Evolutionary conservation across 2,797 vertebrate genomes (phyloP).

Genomic region (Pantherophis vulpinus): DNA sequence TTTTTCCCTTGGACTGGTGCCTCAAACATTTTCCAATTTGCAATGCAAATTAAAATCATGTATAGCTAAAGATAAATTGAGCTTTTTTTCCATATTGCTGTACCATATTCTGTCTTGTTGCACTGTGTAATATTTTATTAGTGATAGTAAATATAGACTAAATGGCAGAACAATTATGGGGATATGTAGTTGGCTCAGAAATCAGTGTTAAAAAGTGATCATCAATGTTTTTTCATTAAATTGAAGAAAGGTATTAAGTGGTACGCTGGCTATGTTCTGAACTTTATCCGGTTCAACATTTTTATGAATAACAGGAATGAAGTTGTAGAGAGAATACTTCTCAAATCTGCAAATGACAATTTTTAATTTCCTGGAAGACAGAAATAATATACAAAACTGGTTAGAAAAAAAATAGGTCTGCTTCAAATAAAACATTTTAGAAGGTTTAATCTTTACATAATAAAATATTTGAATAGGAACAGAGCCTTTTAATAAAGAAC

Average conservation of each 20-base stretch:
- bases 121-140: not conserved
- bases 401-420: not conserved
- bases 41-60: not conserved
- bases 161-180: not conserved
- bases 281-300: not conserved
- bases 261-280: not conserved
- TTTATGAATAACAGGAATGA: not conserved
- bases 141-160: not conserved
- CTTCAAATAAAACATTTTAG: not conserved
- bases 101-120: not conserved
- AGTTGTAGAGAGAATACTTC: not conserved
- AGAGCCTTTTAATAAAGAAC: not conserved
- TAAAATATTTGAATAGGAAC: not conserved
- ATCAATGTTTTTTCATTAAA: not conserved
- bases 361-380: not conserved
- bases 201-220: not conserved
- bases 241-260: not conserved
- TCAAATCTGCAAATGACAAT: not conserved
- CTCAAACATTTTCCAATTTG: not conserved
- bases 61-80: not conserved
- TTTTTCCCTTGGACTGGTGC: not conserved
- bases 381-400: not conserved
- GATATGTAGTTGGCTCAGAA: not conserved
- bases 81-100: not conserved
- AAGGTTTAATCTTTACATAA: not conserved